These are phyloP conservation scores for Gadopsis marmoratus DNA, from an alignment of 2,797 vertebrate species.

Conservation along the genomic window DNA sequence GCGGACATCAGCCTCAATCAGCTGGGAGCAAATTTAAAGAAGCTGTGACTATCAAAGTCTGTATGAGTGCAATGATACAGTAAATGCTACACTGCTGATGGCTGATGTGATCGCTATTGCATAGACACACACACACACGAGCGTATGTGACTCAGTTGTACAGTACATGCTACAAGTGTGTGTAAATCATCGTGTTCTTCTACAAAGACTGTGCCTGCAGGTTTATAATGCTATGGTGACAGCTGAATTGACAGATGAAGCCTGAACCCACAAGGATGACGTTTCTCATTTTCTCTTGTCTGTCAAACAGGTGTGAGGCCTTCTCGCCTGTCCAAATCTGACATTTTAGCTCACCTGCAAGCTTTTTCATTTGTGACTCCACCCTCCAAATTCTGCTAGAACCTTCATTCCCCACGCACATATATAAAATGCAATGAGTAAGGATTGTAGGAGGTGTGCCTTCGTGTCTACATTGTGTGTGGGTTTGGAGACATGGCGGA, in stretches of 20 bases:
- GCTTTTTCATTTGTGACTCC: no score
- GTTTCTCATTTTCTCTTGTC: conserved; percentile 23
- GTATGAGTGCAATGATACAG: not conserved
- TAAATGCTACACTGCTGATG: conserved; percentile 12
- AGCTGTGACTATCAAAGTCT: not conserved
- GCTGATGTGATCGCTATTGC: not conserved
- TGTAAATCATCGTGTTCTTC: conserved; percentile 5
- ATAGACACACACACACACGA: not conserved
- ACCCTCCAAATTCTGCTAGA: no score
- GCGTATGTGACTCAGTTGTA: conserved; percentile 12
- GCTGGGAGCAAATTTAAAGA: conserved; percentile 8
- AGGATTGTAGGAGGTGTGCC: no score
- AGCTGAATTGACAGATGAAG: conserved; percentile 9
- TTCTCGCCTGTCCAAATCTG: conserved; percentile 10
- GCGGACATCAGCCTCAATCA: not conserved
- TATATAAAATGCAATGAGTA: no score
- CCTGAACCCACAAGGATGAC: not conserved
- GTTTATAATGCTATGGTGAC: conserved; percentile 53
- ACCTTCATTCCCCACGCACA: no score
- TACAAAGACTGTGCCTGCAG: not conserved
- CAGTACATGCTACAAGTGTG: not conserved
- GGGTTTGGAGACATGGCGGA: no score
- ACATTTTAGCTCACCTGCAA: conserved; percentile 28
- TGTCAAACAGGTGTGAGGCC: not conserved
- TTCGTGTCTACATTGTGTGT: no score